Percentiles rank a stretch among this genome's conserved stretches.
These are phyloP conservation scores for Papilio polytes DNA, from an alignment of 1,140 invertebrate genomes.

Conservation along the genomic window DNA sequence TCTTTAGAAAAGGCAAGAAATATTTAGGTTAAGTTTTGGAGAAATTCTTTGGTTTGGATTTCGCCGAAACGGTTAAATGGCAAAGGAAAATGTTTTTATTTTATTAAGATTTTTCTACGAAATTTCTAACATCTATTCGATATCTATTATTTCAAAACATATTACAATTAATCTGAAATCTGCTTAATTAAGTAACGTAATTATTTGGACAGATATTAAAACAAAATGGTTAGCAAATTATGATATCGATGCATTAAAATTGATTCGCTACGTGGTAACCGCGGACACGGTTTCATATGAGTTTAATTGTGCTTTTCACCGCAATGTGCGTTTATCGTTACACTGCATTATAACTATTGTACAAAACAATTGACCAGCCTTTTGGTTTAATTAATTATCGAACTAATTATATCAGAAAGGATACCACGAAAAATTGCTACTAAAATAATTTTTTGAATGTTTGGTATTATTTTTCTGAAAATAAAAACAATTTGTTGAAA, in stretches of 20 bases:
- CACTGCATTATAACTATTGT: neutral
- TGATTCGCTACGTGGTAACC: neutral
- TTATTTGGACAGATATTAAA: neutral
- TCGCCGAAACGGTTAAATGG: too few relatives aligned
- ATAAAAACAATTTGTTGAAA: conserved; percentile 12
- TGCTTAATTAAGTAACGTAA: neutral
- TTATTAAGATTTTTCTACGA: neutral
- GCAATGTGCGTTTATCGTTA: neutral
- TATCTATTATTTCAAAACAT: too few relatives aligned
- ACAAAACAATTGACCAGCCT: neutral
- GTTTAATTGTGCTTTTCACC: conserved; percentile 3
- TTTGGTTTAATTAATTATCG: neutral
- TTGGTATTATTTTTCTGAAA: neutral
- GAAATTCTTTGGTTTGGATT: too few relatives aligned
- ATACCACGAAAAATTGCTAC: too few relatives aligned
- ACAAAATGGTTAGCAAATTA: neutral
- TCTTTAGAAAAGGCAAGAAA: too few relatives aligned
- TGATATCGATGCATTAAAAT: conserved; percentile 10
- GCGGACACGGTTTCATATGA: neutral
- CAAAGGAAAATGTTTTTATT: too few relatives aligned
- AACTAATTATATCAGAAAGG: neutral
- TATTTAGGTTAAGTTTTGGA: too few relatives aligned
- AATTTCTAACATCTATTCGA: neutral
- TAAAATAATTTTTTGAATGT: neutral
- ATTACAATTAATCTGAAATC: too few relatives aligned